Evolutionary conservation across 2,797 vertebrate species (phyloP), one percentile per base, ranked within the genome.

Genomic region (Sphenopsis melanotis): DNA sequence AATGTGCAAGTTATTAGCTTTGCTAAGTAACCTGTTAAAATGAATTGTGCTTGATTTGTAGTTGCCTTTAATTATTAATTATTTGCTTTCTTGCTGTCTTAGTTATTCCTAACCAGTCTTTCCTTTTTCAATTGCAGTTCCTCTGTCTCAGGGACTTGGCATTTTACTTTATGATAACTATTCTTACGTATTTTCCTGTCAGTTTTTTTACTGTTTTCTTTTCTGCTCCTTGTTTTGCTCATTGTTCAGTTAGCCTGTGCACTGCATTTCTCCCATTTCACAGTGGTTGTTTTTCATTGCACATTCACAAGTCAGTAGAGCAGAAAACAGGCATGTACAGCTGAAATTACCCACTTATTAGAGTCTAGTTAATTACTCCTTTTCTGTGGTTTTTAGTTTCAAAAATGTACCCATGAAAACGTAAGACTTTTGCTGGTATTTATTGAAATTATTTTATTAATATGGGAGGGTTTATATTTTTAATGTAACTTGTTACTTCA

Each of bases 161-260:
- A 99, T 98, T 99, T 99, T 98, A 99, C 99, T 98, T 98, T 99
- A 98, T 99, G 99, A 99, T 99, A 99, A 99, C 99, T 98, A 98
- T 98, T 97, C 98, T 98, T 98, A 97, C 98, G 93, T 39, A 97
- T 98, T 99, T 99, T 98, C 98, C 98, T 80, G 37, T 98, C 96
- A 83, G 42, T 90, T 86, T 95, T 83, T 97, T 89, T 85, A 87
- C 92, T 93, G 17, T 92, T 65, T 89, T 50, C 69, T 60, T 44
- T 82, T 39, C 70, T 77, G 4, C 53, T 24, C 53, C 46, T 91
- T 60, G 27, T 90, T 91, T 92, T 90, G 69, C 64, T 89, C 87
- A 82, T 80, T 94, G 53, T 72, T 93, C 80, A 75, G 39, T 88
- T 63, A 81, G 49, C 22, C 70, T 77, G 44, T 70, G 16, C 29